A percentile compares a stretch with the other conserved stretches of the same genome.
Evolutionary conservation across 2,888 invertebrate species (phyloP).

Genomic region (Vannuccia rotundouncinata): DNA sequence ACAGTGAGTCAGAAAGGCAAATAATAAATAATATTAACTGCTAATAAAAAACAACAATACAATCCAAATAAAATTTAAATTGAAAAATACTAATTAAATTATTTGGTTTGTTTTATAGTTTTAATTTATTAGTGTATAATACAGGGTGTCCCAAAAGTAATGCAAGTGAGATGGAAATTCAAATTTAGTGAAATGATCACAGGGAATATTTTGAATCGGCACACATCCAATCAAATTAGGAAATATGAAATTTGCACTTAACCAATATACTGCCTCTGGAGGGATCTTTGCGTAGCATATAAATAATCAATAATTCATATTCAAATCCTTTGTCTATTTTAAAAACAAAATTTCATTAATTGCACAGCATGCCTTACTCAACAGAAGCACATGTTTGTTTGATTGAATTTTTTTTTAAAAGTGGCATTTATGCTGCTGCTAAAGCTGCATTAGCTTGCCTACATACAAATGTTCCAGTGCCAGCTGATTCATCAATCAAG

Average conservation of each 20-base stretch:
- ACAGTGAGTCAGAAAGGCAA: not conserved
- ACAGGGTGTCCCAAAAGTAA: conserved; percentile 26
- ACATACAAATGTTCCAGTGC: conserved; percentile 20
- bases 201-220: conserved; percentile 6
- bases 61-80: no score
- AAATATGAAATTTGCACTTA: conserved; percentile 23
- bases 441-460: conserved; percentile 21
- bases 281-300: conserved; percentile 21
- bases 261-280: conserved; percentile 8
- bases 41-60: not conserved
- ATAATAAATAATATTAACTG: not conserved
- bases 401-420: conserved; percentile 23
- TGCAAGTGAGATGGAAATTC: conserved; percentile 24
- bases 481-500: conserved; percentile 26
- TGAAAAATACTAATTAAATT: no score
- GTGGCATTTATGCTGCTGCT: conserved; percentile 23
- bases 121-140: no score
- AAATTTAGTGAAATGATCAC: conserved; percentile 16
- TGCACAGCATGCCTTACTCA: conserved; percentile 26
- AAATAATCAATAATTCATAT: conserved; percentile 26
- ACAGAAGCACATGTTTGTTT: conserved; percentile 19
- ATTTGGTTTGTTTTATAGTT: no score
- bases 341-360: conserved; percentile 18
- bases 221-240: conserved; percentile 20
- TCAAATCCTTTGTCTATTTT: conserved; percentile 16